Evolutionary conservation across 2,888 invertebrate genomes (phyloP), one percentile per base, ranked within the genome.

Genomic region (Drosophila nigricruria): DNA sequence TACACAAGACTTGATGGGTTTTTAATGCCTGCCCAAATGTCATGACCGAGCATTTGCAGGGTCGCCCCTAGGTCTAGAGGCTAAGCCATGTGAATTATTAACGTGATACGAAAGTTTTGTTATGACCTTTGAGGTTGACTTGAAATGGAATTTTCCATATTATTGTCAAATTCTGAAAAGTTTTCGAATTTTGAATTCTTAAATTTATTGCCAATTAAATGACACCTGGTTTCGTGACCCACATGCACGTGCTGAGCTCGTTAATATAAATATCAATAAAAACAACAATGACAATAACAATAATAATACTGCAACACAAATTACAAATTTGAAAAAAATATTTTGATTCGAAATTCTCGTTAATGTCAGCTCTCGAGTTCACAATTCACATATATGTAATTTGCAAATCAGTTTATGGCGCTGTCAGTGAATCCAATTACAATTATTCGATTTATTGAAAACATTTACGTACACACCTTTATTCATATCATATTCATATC

Each of bases 1-100:
- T 88, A 70, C 58, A 62, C 30, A 6, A 6, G 49, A 52, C 54
- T 78, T 82, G 88, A 88, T 83, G 86, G 72, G 50, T 80, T 86
- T 88, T 83, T 88, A 88, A 80, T 77, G 74, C 78, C 63, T 40
- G 61, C 54, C 49, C 66, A 88, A 83, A 83, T 88, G 89, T 88
- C 89, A 88, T 82, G 83, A 83, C 57, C 83, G 87, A 70, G 62
- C 83, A 71, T 63, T 52, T 10, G 66, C 89, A 88, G 86, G 83
- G 88, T 86, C 86, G 40, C 57, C n/a, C 34, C 34, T 25, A 23
- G 64, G 40, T 43, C 27, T 60, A 45, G 54, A 53, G 58, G 58
- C 61, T 43, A 34, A 20, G 42, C 23, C 66, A 74, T 71, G 72
- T 71, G 61, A 71, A 77, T 23, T 45, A 25, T 23, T n/a, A n/a